Evolutionary conservation across 1,140 invertebrate genomes (phyloP), one percentile per base, ranked within the genome.

Genomic region (Drosophila bipectinata): DNA sequence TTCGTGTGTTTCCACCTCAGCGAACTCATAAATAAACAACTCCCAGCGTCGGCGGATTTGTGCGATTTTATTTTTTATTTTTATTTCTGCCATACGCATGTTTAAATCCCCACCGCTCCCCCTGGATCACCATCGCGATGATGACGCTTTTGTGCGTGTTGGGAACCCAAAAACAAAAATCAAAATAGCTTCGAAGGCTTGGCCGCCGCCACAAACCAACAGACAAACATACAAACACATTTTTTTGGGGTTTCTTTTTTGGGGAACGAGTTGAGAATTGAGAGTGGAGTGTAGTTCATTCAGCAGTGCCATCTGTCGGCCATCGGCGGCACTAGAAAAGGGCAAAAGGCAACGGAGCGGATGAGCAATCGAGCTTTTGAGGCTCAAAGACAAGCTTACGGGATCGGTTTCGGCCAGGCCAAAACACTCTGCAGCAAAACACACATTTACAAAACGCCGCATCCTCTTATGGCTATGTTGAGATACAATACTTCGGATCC

Each of bases 241-340:
- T 44, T 47, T 21, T 47, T 47, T 24, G 9, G 44, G 44, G 44
- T 47, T 47, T 21, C 18, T 21, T 47, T 47, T 47, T 44, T 8
- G 14, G 41, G 41, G 15, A 47, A 47, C 44, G 44, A 47, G 44
- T 47, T 24, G 44, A 21, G 44, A 47, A 47, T 67, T 51, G 64
- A 64, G 47, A 49, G 26, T 9, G 15, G 26, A 30, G 49, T 26
- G 18, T 0, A 12, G 15, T 21, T 55, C 14, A 5, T 30, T 39
- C 24, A 34, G 52, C 69, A 80, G 51, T 48, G 83, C 82, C 82
- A 82, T 87, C 82, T 87, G 83, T 69, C 77, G 82, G 78, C 26
- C 82, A 75, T 66, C 72, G 61, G 64, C 57, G 24, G 54, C 37
- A 87, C 68, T 67, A 57, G 47, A 47, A 69, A 77, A 75, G 82